Conservation (phyloP, 1,140 invertebrate genomes). For the fruit fly (Drosophila melanogaster) region Release_6_plus_ISO1_MT NC_004354.4:19054501-19055000, state of each 20-base stretch:
- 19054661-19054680: conserved; percentile 35
- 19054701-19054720: conserved; percentile 8
- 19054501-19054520: conserved; percentile 3
- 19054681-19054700: conserved; percentile 37
- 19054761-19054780: conserved; percentile 61
- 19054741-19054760: conserved; percentile 67
- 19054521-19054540: background rate
- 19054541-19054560: conserved; percentile 33
- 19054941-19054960: conserved; percentile 57
- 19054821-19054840: background rate
- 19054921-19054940: conserved; percentile 12
- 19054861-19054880: too few relatives aligned
- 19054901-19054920: background rate
- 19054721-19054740: conserved; percentile 20
- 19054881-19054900: conserved; percentile 16
- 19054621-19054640: conserved; percentile 17
- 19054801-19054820: conserved; percentile 43
- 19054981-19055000: too few relatives aligned
- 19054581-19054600: conserved; percentile 8
- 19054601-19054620: background rate
- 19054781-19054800: conserved; percentile 65
- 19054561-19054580: conserved; percentile 61
- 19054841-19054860: too few relatives aligned
- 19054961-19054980: background rate
- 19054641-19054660: conserved; percentile 55